Conservation (phyloP, 2,797 vertebrate genomes). For the Heterohyrax brucei region DNA sequence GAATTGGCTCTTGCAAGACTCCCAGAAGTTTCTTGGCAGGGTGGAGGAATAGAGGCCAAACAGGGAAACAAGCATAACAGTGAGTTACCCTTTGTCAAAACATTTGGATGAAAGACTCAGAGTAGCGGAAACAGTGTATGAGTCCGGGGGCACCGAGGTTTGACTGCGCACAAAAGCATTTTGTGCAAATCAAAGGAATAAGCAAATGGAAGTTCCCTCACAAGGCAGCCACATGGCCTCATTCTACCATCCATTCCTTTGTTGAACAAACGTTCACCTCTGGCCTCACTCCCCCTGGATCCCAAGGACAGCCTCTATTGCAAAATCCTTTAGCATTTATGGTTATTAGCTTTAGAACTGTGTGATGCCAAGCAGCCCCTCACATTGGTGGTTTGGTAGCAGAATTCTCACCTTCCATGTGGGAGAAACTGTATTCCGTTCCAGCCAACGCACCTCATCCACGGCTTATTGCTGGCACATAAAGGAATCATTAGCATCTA, state of each 20-base stretch:
- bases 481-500: not conserved
- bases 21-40: slow-evolving; percentile 37
- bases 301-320: not conserved
- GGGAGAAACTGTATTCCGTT: no score
- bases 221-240: not conserved
- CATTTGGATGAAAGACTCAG: not conserved
- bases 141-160: not conserved
- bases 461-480: not conserved
- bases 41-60: not conserved
- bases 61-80: not conserved
- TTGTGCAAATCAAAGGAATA: not conserved
- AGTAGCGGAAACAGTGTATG: not conserved
- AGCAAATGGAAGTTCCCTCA: not conserved
- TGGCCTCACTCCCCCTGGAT: not conserved
- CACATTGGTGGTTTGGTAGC: no score
- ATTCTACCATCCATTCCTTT: not conserved
- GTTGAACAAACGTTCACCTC: not conserved
- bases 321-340: not conserved
- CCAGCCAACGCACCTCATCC: not conserved
- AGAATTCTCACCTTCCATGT: no score
- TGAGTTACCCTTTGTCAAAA: not conserved
- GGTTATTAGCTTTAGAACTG: not conserved
- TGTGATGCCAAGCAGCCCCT: no score
- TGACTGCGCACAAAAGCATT: not conserved
- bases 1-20: not conserved